A percentile compares a stretch with the other conserved stretches of the same genome.
These are phyloP conservation scores for Xiphorhynchus erythropygius DNA, from an alignment of 2,797 vertebrate species.

Conservation along the genomic window DNA sequence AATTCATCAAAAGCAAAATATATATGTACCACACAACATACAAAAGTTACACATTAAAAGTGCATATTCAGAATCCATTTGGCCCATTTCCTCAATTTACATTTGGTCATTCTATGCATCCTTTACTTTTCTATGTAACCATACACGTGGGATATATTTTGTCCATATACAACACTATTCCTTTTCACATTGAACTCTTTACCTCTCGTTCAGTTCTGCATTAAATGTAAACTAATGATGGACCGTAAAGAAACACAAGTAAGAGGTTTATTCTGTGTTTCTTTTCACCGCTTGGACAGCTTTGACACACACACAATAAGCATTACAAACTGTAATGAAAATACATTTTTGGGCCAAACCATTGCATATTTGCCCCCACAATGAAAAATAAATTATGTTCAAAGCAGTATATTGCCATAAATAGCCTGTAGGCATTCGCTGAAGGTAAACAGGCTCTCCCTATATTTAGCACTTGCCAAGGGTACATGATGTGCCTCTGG, in stretches of 20 bases:
- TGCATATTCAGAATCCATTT: conserved; percentile 80
- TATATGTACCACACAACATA: conserved; percentile 82
- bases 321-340: conserved; percentile 76
- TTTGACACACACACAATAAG: conserved; percentile 70
- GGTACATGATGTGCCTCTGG: conserved; percentile 46
- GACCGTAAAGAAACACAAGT: conserved; percentile 70
- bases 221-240: conserved; percentile 75
- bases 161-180: conserved; percentile 42
- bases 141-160: conserved; percentile 42
- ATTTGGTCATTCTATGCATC: conserved; percentile 78
- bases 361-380: conserved; percentile 80
- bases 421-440: conserved; percentile 66
- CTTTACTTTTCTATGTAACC: conserved; percentile 66
- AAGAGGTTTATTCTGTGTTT: conserved; percentile 69
- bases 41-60: conserved; percentile 82
- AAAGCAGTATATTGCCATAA: conserved; percentile 78
- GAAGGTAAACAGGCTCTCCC: conserved; percentile 72
- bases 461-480: conserved; percentile 63
- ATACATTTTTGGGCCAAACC: conserved; percentile 75
- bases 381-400: conserved; percentile 80
- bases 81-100: conserved; percentile 80
- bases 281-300: conserved; percentile 63
- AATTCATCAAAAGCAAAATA: conserved; percentile 79
- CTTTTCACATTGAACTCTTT: conserved; percentile 58
- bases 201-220: conserved; percentile 67